Base-by-base conservation (phyloP, 2,888 invertebrate species). In the Galeruca laticollis region DNA sequence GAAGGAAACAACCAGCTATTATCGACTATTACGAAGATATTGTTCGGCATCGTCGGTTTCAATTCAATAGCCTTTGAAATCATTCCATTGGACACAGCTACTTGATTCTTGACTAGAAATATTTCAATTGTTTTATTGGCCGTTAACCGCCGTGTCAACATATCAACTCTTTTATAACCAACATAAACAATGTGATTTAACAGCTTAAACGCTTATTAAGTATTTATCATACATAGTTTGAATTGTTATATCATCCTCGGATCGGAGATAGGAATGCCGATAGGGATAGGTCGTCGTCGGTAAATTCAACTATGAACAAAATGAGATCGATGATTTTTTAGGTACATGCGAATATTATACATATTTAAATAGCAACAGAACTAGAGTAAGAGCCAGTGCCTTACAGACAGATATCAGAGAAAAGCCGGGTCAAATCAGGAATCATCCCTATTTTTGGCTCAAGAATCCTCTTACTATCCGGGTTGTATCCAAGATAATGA, bases 101-200 rank as follows among this genome's bases (percentile, higher is more conserved):
- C 62, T 68, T 59, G 62, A 59, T 63, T 68, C 57, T 62, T 57
- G 35, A 33, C 21, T 40, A 49, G 51, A 57, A 68, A 59, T 68
- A 51, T 59, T 68, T 68, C 68, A 68, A 57, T 68, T 68, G 62
- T 68, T 62, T 62, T 57, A 68, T 68, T 68, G 68, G 21, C 35
- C 61, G 62, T 59, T 51, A 59, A 67, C 40, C 49, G 57, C 57
- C 62, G 49, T 9, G 57, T 59, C 68, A 51, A 59, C 20, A 35
- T 37, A n/a, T 21, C 37, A 26, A 40, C 54, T 37, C 21, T 33
- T 35, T 26, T 51, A 21, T 35, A 26, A 10, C 15, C 52, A 21
- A 49, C 31, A 56, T 63, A 63, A 63, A 63, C 63, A 63, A 56
- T 54, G 26, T 21, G 40, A 63, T 63, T 54, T 52, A 26, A 40